These are phyloP conservation scores for Lasioglossum pauxillum DNA, from an alignment of 2,888 invertebrate species.

Conservation along the genomic window DNA sequence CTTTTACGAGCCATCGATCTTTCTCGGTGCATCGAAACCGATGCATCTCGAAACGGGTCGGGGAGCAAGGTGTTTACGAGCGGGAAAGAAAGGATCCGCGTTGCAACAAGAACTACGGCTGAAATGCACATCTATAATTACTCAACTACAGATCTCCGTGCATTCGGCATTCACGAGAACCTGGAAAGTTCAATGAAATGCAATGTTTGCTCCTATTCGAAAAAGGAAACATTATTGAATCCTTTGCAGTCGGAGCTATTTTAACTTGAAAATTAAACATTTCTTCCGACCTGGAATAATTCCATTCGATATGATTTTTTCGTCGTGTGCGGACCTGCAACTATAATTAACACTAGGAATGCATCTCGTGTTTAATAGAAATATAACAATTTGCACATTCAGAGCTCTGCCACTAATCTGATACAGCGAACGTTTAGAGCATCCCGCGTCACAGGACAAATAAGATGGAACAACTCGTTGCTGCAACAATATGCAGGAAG, in stretches of 20 bases:
- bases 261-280: too few species aligned
- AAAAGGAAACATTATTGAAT: neutral
- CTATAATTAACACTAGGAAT: neutral
- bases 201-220: neutral
- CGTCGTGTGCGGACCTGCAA: neutral
- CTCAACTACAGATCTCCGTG: neutral
- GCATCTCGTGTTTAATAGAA: neutral
- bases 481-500: neutral
- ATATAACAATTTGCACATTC: neutral
- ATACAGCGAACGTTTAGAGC: neutral
- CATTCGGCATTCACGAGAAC: neutral
- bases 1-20: slow-evolving; percentile 61
- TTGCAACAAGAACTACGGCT: slow-evolving; percentile 27
- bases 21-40: slow-evolving; percentile 41
- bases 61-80: slow-evolving; percentile 44
- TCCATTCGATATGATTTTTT: neutral
- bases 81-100: slow-evolving; percentile 45
- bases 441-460: neutral
- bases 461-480: neutral
- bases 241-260: too few species aligned
- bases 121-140: neutral
- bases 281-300: too few species aligned
- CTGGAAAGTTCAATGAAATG: neutral
- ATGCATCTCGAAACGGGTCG: neutral
- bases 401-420: neutral